Evolutionary conservation across 1,140 invertebrate genomes (phyloP), one percentile per base, ranked within the genome.

Genomic region (Radopholus similis): DNA sequence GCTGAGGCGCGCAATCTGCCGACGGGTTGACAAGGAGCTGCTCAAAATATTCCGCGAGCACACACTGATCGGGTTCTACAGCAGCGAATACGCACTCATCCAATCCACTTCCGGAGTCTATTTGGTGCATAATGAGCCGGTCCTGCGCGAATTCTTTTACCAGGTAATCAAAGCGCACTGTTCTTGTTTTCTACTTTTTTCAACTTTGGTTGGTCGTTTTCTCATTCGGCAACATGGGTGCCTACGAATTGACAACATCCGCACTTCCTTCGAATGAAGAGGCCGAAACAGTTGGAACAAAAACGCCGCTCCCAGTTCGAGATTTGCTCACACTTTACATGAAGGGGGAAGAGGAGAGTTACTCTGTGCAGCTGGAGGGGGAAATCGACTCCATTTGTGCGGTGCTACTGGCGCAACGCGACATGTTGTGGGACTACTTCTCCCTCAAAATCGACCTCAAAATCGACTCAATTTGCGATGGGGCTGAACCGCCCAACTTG

Each of bases 171-270:
- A n/a, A 2, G 18, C 30, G 30, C 32, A 70, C 5, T n/a, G 66
- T 11, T 44, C 8, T 15, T 51, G 37, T 13, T 70, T 9, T 53
- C 51, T 18, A 34, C 23, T 23, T 30, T 68, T 65, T 64, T 9
- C 28, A 70, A n/a, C n/a, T n/a, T n/a, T n/a, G n/a, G 68, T 34
- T 58, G n/a, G 35, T 73, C 30, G 70, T 70, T 18, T 70, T 70
- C 42, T 70, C 68, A 8, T 70, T 70, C 37, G 68, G 68, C 11
- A 70, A 70, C 38, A 65, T 70, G 26, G 68, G 68, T 32, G 28
- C 68, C 5, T 70, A 70, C 54, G 34, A 30, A 11, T 56, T 70
- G 21, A 13, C 21, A 15, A n/a, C 28, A 37, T 42, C 68, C 13
- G 15, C 34, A 32, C 35, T 28, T 66, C 11, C n/a, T 54, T 4